Percentiles rank a stretch among this genome's conserved stretches.
phyloP scores from a whole-genome alignment of 23 tunicate species.

The Clavelina lepadiformis region DNA sequence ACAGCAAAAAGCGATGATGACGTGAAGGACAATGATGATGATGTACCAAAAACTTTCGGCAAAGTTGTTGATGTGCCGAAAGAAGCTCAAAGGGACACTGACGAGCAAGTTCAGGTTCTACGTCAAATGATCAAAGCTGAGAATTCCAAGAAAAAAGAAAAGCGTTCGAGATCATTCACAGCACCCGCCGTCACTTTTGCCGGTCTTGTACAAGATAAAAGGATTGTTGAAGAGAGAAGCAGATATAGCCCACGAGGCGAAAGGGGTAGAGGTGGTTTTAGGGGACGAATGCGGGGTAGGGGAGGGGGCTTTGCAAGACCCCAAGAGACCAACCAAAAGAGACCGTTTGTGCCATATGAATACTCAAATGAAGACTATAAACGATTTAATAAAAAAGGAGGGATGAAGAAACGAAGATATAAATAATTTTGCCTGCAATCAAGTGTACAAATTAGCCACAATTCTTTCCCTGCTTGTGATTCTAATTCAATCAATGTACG shows the following conservation, averaged over 20 bases:
- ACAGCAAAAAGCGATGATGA: background rate
- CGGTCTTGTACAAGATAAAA: background rate
- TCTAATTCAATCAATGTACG: too few species aligned
- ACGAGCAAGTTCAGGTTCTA: constrained; percentile 38
- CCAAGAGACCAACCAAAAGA: constrained; percentile 1
- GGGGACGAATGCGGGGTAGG: background rate
- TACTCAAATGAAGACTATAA: constrained; percentile 30
- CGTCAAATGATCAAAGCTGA: constrained; percentile 15
- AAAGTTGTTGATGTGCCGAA: constrained; percentile 21
- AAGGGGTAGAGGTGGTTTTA: background rate
- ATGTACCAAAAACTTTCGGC: constrained; percentile 49
- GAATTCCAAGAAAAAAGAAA: background rate
- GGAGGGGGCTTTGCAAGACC: background rate
- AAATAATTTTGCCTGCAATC: background rate
- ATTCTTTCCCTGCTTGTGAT: too few species aligned
- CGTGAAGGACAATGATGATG: background rate
- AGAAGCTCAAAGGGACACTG: constrained; percentile 32
- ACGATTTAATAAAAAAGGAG: constrained; percentile 9
- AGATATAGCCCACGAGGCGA: background rate
- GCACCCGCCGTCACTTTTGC: constrained; percentile 4
- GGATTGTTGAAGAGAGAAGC: background rate
- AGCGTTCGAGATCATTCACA: background rate
- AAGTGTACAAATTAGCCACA: too few species aligned
- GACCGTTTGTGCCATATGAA: constrained; percentile 45
- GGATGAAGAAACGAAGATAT: background rate